Conservation (phyloP, 2,113 vertebrate genomes). For the Tautogolabrus adspersus region DNA sequence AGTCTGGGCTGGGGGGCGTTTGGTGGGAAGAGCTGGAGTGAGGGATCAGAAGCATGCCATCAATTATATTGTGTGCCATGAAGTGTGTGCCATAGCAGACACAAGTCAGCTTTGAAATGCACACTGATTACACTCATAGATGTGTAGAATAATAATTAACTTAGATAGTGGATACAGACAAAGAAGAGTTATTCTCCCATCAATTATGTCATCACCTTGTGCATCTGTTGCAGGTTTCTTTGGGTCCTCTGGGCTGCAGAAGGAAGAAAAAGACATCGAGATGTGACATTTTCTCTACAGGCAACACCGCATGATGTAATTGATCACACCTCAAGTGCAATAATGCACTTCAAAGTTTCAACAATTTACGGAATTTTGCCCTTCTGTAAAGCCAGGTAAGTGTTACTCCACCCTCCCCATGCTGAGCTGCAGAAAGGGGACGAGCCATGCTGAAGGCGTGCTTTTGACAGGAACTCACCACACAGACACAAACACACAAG, state of each 20-base stretch:
- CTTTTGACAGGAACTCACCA: constrained; percentile 50
- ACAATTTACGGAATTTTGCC: background rate
- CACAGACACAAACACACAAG: constrained; percentile 8
- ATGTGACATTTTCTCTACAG: background rate
- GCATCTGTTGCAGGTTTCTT: constrained; percentile 67
- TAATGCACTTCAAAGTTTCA: background rate
- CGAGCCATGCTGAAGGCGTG: constrained; percentile 68
- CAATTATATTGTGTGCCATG: constrained; percentile 10
- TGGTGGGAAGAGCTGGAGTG: constrained; percentile 62
- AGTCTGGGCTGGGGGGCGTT: constrained; percentile 77
- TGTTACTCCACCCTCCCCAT: constrained; percentile 67
- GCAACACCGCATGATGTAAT: background rate
- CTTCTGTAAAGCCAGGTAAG: constrained; percentile 50
- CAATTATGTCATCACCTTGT: constrained; percentile 63
- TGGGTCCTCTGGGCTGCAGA: constrained; percentile 68
- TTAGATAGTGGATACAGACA: background rate
- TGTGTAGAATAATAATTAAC: background rate
- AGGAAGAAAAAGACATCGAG: background rate
- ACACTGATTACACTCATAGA: background rate
- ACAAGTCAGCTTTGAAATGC: background rate
- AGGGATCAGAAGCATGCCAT: constrained; percentile 17
- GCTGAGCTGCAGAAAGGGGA: constrained; percentile 56
- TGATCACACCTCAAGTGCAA: too few species aligned
- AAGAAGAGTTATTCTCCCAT: background rate
- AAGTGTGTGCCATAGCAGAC: background rate